Base-by-base conservation (phyloP, 2,797 vertebrate species). In the Pelobates cultripes region DNA sequence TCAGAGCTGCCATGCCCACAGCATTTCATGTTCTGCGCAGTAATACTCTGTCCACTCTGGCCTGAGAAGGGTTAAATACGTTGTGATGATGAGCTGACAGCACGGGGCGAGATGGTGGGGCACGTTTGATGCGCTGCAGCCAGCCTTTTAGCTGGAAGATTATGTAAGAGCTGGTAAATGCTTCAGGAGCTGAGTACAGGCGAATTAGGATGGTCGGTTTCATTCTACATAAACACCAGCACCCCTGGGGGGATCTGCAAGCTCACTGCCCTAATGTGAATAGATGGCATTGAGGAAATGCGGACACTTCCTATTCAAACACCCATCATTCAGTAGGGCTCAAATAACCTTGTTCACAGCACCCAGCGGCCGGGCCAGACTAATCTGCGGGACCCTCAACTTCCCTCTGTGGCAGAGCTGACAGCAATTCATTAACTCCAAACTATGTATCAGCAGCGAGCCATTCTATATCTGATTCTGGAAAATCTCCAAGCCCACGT, bases 141-240 rank as follows among this genome's bases (percentile, higher is more conserved):
- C 43, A 70, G 45, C 43, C 0, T 70, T 47, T 47, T 51, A n/a
- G 4, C 42, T 12, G 41, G 41, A 6, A 43, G 41, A 69, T 69
- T 70, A 70, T 47, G 15, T 70, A 70, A 70, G 43, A 47, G 70
- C 60, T 10, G 15, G 14, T 45, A 75, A 17, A 75, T 28, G 73
- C 57, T 75, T 64, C 42, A 61, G 60, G 57, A 75, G 60, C 45
- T 47, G 15, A 74, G 42, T 12, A 61, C 73, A 15, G 69, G 43
- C 69, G 41, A 43, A 72, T 72, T 72, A 75, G 57, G 60, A 44
- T 45, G 60, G 73, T 75, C 14, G 43, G 73, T 64, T 75, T 75
- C 57, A 75, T 47, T 43, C 73, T 64, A 44, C 57, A 64, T 28
- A 75, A 75, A 64, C 60, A 64, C 60, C 73, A 64, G 73, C 40